Evolutionary conservation across 2,888 invertebrate species (phyloP).

Genomic region (Crocallis elinguaria): DNA sequence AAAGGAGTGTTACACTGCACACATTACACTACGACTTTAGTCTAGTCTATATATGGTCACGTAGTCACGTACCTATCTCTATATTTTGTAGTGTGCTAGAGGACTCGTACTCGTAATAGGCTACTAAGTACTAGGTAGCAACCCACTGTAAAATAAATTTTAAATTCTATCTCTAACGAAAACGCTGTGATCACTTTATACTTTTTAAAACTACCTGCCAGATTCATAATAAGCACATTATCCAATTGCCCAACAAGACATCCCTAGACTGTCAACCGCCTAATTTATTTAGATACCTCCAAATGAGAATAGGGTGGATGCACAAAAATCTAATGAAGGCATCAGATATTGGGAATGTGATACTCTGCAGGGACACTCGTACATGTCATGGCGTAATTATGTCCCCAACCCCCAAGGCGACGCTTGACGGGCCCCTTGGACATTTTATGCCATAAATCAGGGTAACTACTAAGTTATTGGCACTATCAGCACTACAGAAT

Average conservation of each 20-base stretch:
- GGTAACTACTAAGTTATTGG: slow-evolving; percentile 59
- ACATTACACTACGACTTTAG: no score
- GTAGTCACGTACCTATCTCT: no score
- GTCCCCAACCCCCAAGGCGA: slow-evolving; percentile 63
- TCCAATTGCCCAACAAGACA: neutral
- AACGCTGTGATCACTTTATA: no score
- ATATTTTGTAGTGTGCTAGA: no score
- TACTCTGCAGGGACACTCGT: slow-evolving; percentile 50
- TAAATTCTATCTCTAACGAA: no score
- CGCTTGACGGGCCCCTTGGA: slow-evolving; percentile 50
- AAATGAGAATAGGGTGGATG: slow-evolving; percentile 50
- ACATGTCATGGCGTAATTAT: slow-evolving; percentile 56
- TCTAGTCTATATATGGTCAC: no score
- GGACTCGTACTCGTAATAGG: no score
- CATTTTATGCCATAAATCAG: slow-evolving; percentile 65
- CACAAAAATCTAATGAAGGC: slow-evolving; percentile 58
- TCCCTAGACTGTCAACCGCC: neutral
- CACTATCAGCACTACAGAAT: slow-evolving; percentile 40
- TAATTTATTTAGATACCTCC: slow-evolving; percentile 26
- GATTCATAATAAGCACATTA: neutral
- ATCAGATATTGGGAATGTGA: slow-evolving; percentile 47
- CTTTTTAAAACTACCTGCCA: no score
- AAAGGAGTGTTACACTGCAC: no score
- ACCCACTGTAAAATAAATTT: no score
- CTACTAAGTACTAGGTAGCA: no score